Evolutionary conservation across 2,797 vertebrate species (phyloP).

Genomic region (Gymnopithys bicolor): DNA sequence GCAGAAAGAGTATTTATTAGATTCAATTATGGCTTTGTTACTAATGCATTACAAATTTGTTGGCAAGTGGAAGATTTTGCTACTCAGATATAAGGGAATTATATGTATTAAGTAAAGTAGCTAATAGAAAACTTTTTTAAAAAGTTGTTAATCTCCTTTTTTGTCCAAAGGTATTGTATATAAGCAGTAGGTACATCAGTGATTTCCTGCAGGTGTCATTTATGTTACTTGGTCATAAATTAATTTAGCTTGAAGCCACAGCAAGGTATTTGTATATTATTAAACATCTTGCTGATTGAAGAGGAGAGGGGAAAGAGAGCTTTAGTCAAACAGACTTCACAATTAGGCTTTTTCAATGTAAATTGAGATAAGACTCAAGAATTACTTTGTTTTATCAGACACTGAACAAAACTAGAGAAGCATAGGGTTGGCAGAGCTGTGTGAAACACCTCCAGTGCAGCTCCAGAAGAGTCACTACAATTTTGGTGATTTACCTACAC

Average conservation of each 20-base stretch:
- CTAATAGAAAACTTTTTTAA: neutral
- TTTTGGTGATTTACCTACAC: neutral
- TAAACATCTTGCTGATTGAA: neutral
- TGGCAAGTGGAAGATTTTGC: neutral
- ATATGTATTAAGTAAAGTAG: neutral
- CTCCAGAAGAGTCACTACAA: neutral
- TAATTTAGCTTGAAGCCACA: neutral
- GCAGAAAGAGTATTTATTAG: conserved; percentile 12
- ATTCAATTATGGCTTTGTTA: neutral
- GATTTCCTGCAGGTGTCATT: neutral
- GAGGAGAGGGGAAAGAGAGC: neutral
- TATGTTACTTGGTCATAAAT: neutral
- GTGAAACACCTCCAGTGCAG: neutral
- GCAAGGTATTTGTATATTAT: neutral
- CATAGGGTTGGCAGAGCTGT: neutral
- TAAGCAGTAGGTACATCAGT: neutral
- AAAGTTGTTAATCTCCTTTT: neutral
- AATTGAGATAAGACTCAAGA: neutral
- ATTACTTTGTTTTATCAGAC: neutral
- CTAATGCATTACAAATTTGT: conserved; percentile 8
- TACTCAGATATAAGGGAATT: neutral
- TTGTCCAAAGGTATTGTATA: neutral
- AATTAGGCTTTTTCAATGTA: neutral
- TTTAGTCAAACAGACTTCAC: neutral
- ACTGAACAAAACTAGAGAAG: neutral